phyloP scores from a whole-genome alignment of 2,113 vertebrate genomes.

The Hoplias malabaricus region DNA sequence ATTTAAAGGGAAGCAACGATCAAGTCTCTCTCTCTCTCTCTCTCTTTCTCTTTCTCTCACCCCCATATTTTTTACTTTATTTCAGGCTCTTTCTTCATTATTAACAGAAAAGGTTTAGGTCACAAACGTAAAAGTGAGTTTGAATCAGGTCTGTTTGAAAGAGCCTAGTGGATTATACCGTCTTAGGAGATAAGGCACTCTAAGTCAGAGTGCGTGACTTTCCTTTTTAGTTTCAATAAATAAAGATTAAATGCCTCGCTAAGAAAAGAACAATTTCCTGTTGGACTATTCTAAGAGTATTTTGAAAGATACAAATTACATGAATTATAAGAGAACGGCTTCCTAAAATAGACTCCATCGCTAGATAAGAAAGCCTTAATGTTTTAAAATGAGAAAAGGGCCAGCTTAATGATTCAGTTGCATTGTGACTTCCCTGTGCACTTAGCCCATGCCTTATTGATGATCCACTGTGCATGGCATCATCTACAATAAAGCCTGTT shows the following conservation, averaged over 20 bases:
- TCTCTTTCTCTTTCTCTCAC: too few species aligned
- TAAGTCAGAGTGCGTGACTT: neutral
- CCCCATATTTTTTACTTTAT: too few species aligned
- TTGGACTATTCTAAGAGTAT: conserved; percentile 9
- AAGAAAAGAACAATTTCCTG: neutral
- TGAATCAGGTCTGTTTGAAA: neutral
- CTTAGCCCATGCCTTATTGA: conserved; percentile 18
- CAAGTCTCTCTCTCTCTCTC: too few species aligned
- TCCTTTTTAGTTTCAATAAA: neutral
- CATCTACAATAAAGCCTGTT: conserved; percentile 17
- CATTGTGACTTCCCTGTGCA: conserved; percentile 3
- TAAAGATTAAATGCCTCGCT: conserved; percentile 4
- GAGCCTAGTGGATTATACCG: neutral
- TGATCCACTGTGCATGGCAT: neutral
- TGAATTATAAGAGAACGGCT: conserved; percentile 3
- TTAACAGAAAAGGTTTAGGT: neutral
- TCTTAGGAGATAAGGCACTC: neutral
- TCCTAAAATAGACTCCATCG: neutral
- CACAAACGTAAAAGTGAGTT: neutral
- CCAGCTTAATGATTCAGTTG: neutral
- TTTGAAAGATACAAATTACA: conserved; percentile 11
- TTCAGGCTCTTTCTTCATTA: neutral
- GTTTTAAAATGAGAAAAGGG: conserved; percentile 15
- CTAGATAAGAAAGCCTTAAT: neutral
- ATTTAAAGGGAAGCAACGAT: too few species aligned